Evolutionary conservation across 2,888 invertebrate species (phyloP), one percentile per base, ranked within the genome.

Genomic region (Polymixis flavicincta): DNA sequence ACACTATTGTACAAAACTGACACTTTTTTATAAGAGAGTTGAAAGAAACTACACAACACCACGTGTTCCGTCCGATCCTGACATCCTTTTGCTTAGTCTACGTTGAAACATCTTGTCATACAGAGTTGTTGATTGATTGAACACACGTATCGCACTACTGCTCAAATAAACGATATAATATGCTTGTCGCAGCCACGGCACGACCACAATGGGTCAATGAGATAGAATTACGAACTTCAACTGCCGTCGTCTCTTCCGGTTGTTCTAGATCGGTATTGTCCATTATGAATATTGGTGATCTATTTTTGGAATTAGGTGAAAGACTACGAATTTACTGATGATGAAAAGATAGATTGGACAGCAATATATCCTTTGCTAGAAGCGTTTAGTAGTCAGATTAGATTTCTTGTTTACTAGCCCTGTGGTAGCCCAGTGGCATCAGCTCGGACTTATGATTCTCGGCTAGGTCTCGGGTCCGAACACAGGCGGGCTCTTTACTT

Each of bases 161-260:
- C 32, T 83, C 57, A 61, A 63, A 82, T 50, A 54, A 48, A 82
- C 48, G n/a, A 55, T 64, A 60, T 32, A n/a, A 76, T 76, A 61
- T 13, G 22, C 25, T 63, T 28, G 25, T 61, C 54, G 32, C 37
- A 52, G 55, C 19, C 50, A 50, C 50, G 77, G 52, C 28, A 57
- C 28, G 45, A 54, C 66, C 28, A 72, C 65, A 72, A 65, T 60
- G 14, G 64, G 67, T 72, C 84, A 80, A 69, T 22, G 59, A 25
- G 71, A 83, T 78, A 63, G 67, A 71, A 83, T 80, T 83, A 80
- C 67, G 45, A 79, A 65, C 67, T 54, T 63, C 55, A 77, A 79
- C 68, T 32, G 54, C 52, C 57, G 79, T 37, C 57, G 48, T 50
- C 50, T 50, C 55, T 83, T 83, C 61, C 72, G 72, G 80, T 72